phyloP scores from a whole-genome alignment of 2,888 invertebrate species.

The Pseudolycoriella hygida region DNA sequence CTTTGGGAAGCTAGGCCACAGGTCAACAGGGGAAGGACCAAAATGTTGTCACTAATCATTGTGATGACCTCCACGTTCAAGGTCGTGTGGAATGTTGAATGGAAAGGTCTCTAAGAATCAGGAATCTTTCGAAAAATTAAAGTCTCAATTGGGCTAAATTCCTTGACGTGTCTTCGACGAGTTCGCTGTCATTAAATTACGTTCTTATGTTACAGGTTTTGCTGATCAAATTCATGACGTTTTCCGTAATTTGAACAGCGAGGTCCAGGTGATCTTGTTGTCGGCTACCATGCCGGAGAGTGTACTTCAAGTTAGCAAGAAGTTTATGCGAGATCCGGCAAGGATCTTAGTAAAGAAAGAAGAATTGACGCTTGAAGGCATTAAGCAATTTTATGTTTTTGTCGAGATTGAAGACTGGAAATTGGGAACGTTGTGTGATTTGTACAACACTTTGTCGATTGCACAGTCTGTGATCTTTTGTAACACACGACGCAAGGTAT shows the following conservation, averaged over 20 bases:
- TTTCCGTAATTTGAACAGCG: constrained; percentile 66
- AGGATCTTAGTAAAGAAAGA: constrained; percentile 90
- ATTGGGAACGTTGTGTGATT: constrained; percentile 77
- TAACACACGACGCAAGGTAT: constrained; percentile 81
- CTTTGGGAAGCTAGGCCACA: too few relatives aligned
- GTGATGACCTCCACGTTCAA: too few relatives aligned
- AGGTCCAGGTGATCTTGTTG: constrained; percentile 77
- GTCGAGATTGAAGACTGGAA: constrained; percentile 82
- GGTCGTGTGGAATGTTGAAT: too few relatives aligned
- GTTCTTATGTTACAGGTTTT: constrained; percentile 32
- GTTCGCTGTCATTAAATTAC: too few relatives aligned
- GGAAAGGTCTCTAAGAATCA: too few relatives aligned
- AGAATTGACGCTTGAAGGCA: constrained; percentile 75
- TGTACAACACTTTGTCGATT: constrained; percentile 90
- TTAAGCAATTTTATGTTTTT: constrained; percentile 85
- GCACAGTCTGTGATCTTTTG: constrained; percentile 97
- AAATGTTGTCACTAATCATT: too few relatives aligned
- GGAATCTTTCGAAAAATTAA: too few relatives aligned
- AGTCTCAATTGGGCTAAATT: too few relatives aligned
- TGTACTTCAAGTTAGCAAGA: constrained; percentile 87
- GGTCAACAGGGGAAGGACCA: too few relatives aligned
- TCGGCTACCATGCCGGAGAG: constrained; percentile 94
- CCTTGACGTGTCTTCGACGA: too few relatives aligned
- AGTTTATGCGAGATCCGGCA: constrained; percentile 88
- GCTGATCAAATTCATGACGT: constrained; percentile 97